Base-by-base conservation (phyloP, 2,888 invertebrate species). In the Cylloceria caligata region DNA sequence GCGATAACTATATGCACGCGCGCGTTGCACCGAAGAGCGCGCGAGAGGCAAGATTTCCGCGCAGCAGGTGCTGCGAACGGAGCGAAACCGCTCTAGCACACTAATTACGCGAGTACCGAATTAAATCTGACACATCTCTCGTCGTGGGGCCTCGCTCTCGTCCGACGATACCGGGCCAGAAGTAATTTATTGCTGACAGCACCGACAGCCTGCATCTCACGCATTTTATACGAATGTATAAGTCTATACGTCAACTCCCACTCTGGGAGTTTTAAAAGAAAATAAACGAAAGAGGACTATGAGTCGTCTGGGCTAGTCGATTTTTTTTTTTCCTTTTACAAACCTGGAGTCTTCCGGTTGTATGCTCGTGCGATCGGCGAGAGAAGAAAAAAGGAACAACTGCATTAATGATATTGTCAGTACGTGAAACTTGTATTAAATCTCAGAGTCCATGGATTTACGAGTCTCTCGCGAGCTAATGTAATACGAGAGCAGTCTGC, bases 1-100 rank as follows among this genome's bases (percentile, higher is more conserved):
- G 83, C 78, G 86, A 86, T 86, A 74, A 57, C 55, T 60, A n/a
- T n/a, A n/a, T 13, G 76, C 21, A 68, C 24, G 47, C 47, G 49
- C 42, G 60, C 68, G 78, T 27, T 24, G 57, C 30, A 57, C 47
- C 77, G 80, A 77, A 72, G 81, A 52, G 64, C n/a, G 13, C 42
- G 57, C 57, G 78, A 62, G 36, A 4, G 36, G 9, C 9, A 55
- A 83, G 83, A 86, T 83, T 84, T 86, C 76, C 72, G 85, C 78
- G 84, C 75, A 89, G 86, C 92, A 92, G 92, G 92, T 92, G 92
- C 92, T 90, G 90, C 90, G 91, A 91, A 80, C 89, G 75, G 88
- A 92, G 91, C 92, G 92, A 88, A 86, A 92, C 92, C 89, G 88
- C 87, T 81, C 78, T 77, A 78, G 71, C 69, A 79, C 90, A 87